Evolutionary conservation across 2,888 invertebrate genomes (phyloP).

Genomic region (Drosophila affinis): DNA sequence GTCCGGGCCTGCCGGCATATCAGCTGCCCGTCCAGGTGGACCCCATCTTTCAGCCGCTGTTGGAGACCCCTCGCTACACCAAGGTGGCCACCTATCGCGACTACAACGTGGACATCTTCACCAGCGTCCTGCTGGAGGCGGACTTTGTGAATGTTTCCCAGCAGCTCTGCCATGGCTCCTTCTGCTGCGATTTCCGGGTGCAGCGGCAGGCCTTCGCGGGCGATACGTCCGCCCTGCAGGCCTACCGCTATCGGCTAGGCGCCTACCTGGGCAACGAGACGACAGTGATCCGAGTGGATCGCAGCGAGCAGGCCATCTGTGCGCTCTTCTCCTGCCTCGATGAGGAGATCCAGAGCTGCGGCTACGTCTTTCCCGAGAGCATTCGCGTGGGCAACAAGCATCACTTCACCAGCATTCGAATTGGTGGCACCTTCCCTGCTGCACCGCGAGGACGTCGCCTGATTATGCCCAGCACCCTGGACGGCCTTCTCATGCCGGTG

Average conservation of each 20-base stretch:
- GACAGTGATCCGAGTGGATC: constrained; percentile 80
- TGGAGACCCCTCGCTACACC: constrained; percentile 58
- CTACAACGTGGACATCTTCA: constrained; percentile 75
- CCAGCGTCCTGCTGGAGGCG: constrained; percentile 52
- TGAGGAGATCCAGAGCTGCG: constrained; percentile 82
- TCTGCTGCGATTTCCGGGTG: constrained; percentile 82
- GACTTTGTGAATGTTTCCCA: constrained; percentile 42
- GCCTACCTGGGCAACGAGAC: constrained; percentile 72
- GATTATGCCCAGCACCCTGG: constrained; percentile 79
- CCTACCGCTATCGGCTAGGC: constrained; percentile 79
- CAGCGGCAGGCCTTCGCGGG: constrained; percentile 34
- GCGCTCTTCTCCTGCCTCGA: constrained; percentile 84
- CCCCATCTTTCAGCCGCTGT: constrained; percentile 55
- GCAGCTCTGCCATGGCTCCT: constrained; percentile 35
- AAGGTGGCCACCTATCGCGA: constrained; percentile 69
- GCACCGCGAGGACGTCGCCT: constrained; percentile 66
- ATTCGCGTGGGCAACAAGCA: constrained; percentile 58
- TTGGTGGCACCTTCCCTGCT: constrained; percentile 70
- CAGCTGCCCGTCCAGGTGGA: constrained; percentile 42
- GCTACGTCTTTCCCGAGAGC: constrained; percentile 68
- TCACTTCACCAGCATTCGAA: constrained; percentile 70
- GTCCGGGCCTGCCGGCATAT: neutral
- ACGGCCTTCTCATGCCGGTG: constrained; percentile 72
- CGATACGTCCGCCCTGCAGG: constrained; percentile 32
- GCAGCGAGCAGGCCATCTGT: constrained; percentile 84